A percentile compares a stretch with the other conserved stretches of the same genome.
Conservation (phyloP, 2,888 invertebrate species). For the Aphidius colemani region DNA sequence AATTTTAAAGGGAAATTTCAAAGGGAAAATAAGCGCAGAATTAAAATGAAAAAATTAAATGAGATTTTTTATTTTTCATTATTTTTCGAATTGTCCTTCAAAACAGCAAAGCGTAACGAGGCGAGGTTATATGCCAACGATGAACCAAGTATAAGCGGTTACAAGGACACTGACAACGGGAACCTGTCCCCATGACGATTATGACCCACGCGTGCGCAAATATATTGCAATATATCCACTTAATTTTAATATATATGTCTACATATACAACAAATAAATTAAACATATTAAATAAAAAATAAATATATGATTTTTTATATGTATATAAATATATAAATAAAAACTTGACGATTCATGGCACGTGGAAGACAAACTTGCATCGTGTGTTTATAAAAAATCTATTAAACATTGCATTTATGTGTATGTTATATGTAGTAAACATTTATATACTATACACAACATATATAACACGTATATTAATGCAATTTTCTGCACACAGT, state of each 20-base stretch:
- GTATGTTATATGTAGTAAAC: constrained; percentile 12
- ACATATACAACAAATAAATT: not conserved
- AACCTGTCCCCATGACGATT: constrained; percentile 29
- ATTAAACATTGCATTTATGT: constrained; percentile 5
- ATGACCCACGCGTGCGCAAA: constrained; percentile 18
- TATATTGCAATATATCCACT: constrained; percentile 6
- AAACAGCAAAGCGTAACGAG: constrained; percentile 23
- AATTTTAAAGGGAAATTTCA: not conserved
- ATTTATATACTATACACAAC: constrained; percentile 2
- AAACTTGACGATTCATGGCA: constrained; percentile 25
- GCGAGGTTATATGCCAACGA: constrained; percentile 19
- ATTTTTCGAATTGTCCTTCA: constrained; percentile 6
- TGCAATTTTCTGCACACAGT: constrained; percentile 20
- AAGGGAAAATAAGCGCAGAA: not conserved
- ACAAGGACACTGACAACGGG: constrained; percentile 32
- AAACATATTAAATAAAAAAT: too few relatives aligned
- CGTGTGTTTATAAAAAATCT: constrained; percentile 18
- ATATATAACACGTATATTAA: not conserved
- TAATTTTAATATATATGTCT: not conserved
- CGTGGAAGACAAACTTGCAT: constrained; percentile 29
- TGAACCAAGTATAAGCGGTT: constrained; percentile 12
- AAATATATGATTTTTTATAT: not conserved
- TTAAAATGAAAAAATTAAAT: not conserved
- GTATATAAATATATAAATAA: constrained; percentile 1
- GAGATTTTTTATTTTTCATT: not conserved